Evolutionary conservation across 2,113 vertebrate species (phyloP), one percentile per base, ranked within the genome.

Genomic region (Calidris pugnax): DNA sequence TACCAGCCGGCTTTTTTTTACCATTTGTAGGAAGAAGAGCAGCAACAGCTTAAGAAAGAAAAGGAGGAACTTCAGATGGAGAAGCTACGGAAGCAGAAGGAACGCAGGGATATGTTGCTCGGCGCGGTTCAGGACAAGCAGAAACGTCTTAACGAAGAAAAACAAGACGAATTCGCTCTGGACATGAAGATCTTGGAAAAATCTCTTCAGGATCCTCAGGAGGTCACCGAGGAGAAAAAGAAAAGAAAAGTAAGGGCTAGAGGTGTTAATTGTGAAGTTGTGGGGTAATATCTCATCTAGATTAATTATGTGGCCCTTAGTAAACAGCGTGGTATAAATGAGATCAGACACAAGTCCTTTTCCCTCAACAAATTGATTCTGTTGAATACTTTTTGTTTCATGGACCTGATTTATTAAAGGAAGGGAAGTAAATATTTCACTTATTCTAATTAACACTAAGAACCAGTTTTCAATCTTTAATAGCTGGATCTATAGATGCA

Each of bases 111-210:
- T 9, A 59, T 53, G 69, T 81, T 99, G 94, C 98, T 99, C 28
- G 94, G 87, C 5, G 97, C 98, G 19, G 59, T 97, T 12, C 94
- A 83, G 53, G 97, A 98, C 68, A 99, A 98, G 96, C 98, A 96
- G 93, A 97, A 97, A 35, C 97, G 85, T 6, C 92, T 98, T 69
- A 91, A 97, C 11, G 95, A 91, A 73, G 98, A 99, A 86, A 97
- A 98, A 87, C 97, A 98, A 92, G 96, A 97, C 4, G 98, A 99
- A 45, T 97, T 98, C 62, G 97, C 98, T 8, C 69, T 98, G 71
- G 98, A 99, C 76, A 97, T 98, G 97, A 98, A 94, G 76, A 97
- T 99, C 47, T 92, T 99, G 14, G 97, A 99, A 85, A 87, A 94
- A 33, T 71, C 97, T 72, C 95, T 98, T 57, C 45, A 88, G 33